These are phyloP conservation scores for Trichacis sp. DNA, from an alignment of 2,888 invertebrate genomes.

Conservation along the genomic window DNA sequence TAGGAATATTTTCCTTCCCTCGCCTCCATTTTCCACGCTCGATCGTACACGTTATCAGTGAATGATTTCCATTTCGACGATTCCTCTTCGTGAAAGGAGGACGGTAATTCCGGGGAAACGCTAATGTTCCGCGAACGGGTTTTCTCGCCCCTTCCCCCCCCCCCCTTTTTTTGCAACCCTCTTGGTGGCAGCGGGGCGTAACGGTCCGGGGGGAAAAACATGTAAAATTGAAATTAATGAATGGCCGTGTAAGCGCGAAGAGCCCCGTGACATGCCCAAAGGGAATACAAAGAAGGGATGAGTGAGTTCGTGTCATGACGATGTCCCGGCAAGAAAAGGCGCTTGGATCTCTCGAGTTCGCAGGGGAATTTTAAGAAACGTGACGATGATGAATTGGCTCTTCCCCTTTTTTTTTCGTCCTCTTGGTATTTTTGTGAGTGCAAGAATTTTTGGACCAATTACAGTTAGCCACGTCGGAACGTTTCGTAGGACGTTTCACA, in stretches of 20 bases:
- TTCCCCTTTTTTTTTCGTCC: background rate
- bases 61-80: constrained; percentile 30
- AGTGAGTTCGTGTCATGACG: constrained; percentile 37
- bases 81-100: constrained; percentile 28
- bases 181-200: constrained; percentile 33
- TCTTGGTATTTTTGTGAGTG: too few relatives aligned
- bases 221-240: constrained; percentile 69
- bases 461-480: too few relatives aligned
- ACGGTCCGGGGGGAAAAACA: constrained; percentile 62
- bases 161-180: constrained; percentile 30
- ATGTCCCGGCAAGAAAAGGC: constrained; percentile 38
- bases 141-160: constrained; percentile 26
- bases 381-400: background rate
- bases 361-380: constrained; percentile 21
- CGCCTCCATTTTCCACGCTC: background rate
- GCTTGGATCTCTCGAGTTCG: constrained; percentile 26
- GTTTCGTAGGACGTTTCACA: too few relatives aligned
- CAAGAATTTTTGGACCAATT: too few relatives aligned
- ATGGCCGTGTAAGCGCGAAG: constrained; percentile 51
- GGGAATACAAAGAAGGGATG: constrained; percentile 55
- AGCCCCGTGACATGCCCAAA: constrained; percentile 47
- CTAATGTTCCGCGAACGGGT: constrained; percentile 25
- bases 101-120: constrained; percentile 14
- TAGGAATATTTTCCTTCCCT: constrained; percentile 18
- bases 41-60: constrained; percentile 15